Evolutionary conservation across 2,888 invertebrate genomes (phyloP).

Genomic region (Petrophora chlorosata): DNA sequence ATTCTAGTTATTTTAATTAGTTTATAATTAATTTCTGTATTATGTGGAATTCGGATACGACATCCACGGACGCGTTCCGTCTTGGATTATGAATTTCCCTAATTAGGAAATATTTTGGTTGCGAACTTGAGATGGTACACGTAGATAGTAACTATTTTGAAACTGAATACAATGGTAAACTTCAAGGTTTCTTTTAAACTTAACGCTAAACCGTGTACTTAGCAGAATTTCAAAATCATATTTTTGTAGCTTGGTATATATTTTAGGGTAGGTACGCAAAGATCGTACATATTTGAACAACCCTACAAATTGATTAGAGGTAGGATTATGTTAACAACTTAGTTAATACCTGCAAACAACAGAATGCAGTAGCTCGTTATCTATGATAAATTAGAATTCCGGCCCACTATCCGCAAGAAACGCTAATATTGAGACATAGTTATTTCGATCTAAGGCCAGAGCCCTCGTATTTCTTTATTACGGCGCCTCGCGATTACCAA

Average conservation of each 20-base stretch:
- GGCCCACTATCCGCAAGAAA: not conserved
- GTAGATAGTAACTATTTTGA: no score
- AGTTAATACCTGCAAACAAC: no score
- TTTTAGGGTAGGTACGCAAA: no score
- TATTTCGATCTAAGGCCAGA: constrained; percentile 9
- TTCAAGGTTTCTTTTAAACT: no score
- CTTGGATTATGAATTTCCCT: constrained; percentile 18
- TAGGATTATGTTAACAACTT: no score
- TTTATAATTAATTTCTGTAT: constrained; percentile 22
- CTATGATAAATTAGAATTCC: not conserved
- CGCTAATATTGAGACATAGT: constrained; percentile 1
- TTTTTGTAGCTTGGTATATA: no score
- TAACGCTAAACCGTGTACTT: no score
- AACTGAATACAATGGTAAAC: no score
- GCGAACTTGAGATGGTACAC: constrained; percentile 12
- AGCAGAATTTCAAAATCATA: no score
- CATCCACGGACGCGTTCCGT: constrained; percentile 11
- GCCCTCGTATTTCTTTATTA: constrained; percentile 1
- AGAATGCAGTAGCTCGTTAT: not conserved
- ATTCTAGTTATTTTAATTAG: constrained; percentile 32
- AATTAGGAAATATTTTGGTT: constrained; percentile 19
- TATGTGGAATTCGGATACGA: constrained; percentile 15
- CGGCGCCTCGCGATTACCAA: constrained; percentile 14
- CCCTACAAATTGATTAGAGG: no score
- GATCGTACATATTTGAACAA: no score